A percentile compares a stretch with the other conserved stretches of the same genome.
These are phyloP conservation scores for Notolabrus celidotus DNA, from an alignment of 2,797 vertebrate species.

Conservation along the genomic window DNA sequence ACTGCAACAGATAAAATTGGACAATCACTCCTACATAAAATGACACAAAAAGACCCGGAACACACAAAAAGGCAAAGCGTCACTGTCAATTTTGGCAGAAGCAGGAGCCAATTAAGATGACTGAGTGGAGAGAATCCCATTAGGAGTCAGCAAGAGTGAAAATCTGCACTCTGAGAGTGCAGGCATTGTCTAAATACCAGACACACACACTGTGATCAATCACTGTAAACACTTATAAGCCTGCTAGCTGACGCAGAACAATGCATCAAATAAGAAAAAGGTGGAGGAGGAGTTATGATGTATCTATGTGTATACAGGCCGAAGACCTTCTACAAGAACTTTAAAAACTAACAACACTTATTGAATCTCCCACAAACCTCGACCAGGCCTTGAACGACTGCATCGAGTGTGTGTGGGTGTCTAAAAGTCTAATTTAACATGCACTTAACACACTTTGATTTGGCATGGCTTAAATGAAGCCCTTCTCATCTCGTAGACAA, in stretches of 20 bases:
- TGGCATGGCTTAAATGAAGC: slow-evolving; percentile 52
- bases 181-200: slow-evolving; percentile 55
- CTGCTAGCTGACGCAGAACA: slow-evolving; percentile 51
- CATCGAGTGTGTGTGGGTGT: slow-evolving; percentile 1
- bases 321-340: slow-evolving; percentile 18
- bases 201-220: slow-evolving; percentile 63
- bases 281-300: background rate
- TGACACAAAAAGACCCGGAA: slow-evolving; percentile 29
- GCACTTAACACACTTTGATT: slow-evolving; percentile 43
- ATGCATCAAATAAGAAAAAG: slow-evolving; percentile 37
- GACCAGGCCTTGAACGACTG: background rate
- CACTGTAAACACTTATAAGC: slow-evolving; percentile 56
- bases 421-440: slow-evolving; percentile 33
- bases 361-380: slow-evolving; percentile 28
- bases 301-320: background rate
- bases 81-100: slow-evolving; percentile 44
- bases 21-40: slow-evolving; percentile 45
- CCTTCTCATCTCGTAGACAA: slow-evolving; percentile 46
- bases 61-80: slow-evolving; percentile 51
- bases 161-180: slow-evolving; percentile 45
- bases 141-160: slow-evolving; percentile 46
- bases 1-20: slow-evolving; percentile 43
- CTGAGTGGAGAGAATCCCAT: slow-evolving; percentile 60
- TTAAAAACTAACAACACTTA: slow-evolving; percentile 14
- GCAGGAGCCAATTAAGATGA: slow-evolving; percentile 67